Evolutionary conservation across 1,140 invertebrate species (phyloP), one percentile per base, ranked within the genome.

Genomic region (Hirudo medicinalis): DNA sequence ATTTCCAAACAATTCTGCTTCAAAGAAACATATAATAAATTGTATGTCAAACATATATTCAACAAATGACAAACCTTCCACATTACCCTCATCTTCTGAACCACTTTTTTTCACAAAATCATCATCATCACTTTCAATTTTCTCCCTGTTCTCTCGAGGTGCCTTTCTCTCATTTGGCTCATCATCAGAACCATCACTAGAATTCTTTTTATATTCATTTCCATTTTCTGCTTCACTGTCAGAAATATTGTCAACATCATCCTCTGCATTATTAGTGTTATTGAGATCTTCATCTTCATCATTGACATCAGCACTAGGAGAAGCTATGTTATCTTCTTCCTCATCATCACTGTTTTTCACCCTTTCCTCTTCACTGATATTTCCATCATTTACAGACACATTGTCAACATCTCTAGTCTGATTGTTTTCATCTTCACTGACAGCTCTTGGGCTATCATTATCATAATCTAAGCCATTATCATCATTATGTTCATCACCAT

Each of bases 1-100:
- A 82, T 93, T 92, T 55, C 92, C 93, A 83, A 96, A 96, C 29
- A 97, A 83, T 55, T 91, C 91, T 63, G 57, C 55, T 60, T 22
- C 27, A 63, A 25, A 20, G 17, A 22, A 25, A 15, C 22, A 63
- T 63, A 63, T 25, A 63, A 63, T n/a, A 25, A 11, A 63, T 25
- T 63, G 8, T 63, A 15, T n/a, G 11, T 25, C 22, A 40, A 49
- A 22, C 22, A 36, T 9, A 32, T 70, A 27, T 4, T 43, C 2
- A 20, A 9, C 32, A 60, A 60, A 40, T 55, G n/a, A 63, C 32
- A 20, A 5, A 60, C 22, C 20, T 71, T 70, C 40, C 40, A 40
- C 22, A 19, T 27, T 53, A 54, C 22, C 22, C 17, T 29, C 49
- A 71, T n/a, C 57, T 20, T 71, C 22, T 40, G 27, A 54, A 71